These are phyloP conservation scores for Spodoptera exigua DNA, from an alignment of 2,888 invertebrate species.

Conservation along the genomic window DNA sequence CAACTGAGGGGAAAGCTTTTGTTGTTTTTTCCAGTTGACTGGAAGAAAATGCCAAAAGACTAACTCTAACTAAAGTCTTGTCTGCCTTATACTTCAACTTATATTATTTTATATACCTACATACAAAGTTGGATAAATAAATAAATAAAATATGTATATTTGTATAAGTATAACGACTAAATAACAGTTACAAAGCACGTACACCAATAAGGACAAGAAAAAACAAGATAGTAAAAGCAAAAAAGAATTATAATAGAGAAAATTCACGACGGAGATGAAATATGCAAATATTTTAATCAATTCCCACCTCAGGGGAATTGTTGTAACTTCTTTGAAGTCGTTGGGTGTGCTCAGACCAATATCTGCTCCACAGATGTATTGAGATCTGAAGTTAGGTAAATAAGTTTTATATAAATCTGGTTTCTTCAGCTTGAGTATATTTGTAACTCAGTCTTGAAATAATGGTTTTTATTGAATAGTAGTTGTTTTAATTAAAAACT, in stretches of 20 bases:
- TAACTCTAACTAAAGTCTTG: too few species aligned
- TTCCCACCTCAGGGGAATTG: slow-evolving; percentile 47
- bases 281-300: slow-evolving; percentile 60
- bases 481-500: too few species aligned
- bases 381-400: slow-evolving; percentile 17
- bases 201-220: slow-evolving; percentile 7
- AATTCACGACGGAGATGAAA: slow-evolving; percentile 38
- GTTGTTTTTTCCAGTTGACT: too few species aligned
- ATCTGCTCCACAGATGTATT: slow-evolving; percentile 27
- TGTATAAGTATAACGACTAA: background rate
- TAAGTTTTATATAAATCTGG: background rate
- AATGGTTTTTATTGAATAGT: too few species aligned
- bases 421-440: too few species aligned
- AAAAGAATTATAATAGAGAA: slow-evolving; percentile 32
- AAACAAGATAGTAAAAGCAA: slow-evolving; percentile 25
- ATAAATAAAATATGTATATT: too few species aligned
- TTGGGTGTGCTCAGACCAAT: slow-evolving; percentile 10
- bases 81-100: too few species aligned
- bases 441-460: background rate
- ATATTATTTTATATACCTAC: too few species aligned
- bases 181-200: background rate
- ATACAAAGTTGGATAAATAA: too few species aligned
- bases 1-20: too few species aligned
- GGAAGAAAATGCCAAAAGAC: too few species aligned
- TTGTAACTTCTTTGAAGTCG: slow-evolving; percentile 29